Conservation (phyloP, 2,888 invertebrate species). For the Andrena hattorfiana region DNA sequence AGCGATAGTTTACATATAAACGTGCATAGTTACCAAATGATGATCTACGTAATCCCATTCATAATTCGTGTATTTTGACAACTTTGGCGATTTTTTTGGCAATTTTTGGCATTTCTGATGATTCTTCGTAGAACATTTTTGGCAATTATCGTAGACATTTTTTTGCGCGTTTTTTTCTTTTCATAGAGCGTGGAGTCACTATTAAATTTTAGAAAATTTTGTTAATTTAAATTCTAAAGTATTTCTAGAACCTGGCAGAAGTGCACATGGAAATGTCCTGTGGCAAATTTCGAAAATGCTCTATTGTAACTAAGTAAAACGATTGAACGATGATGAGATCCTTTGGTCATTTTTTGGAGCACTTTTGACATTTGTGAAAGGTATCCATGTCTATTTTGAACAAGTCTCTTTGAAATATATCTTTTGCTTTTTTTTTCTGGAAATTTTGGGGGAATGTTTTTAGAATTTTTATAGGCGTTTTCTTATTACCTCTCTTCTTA, state of each 20-base stretch:
- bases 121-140: slow-evolving; percentile 20
- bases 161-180: not conserved
- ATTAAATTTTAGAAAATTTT: not conserved
- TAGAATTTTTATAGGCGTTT: not conserved
- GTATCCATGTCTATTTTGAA: too few species aligned
- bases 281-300: not conserved
- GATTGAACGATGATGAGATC: not conserved
- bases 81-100: slow-evolving; percentile 19
- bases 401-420: not conserved
- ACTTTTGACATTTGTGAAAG: not conserved
- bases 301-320: not conserved
- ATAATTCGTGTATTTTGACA: slow-evolving; percentile 26
- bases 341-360: not conserved
- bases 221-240: not conserved
- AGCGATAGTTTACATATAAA: slow-evolving; percentile 52
- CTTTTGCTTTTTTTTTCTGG: not conserved
- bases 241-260: not conserved
- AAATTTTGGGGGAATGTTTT: not conserved
- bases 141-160: not conserved
- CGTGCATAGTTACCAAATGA: slow-evolving; percentile 21
- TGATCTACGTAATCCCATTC: not conserved
- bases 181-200: not conserved
- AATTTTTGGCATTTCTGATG: slow-evolving; percentile 12
- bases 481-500: too few species aligned
- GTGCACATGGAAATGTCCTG: not conserved